These are phyloP conservation scores for Oreochromis grahami DNA, from an alignment of 2,797 vertebrate species.

Conservation along the genomic window DNA sequence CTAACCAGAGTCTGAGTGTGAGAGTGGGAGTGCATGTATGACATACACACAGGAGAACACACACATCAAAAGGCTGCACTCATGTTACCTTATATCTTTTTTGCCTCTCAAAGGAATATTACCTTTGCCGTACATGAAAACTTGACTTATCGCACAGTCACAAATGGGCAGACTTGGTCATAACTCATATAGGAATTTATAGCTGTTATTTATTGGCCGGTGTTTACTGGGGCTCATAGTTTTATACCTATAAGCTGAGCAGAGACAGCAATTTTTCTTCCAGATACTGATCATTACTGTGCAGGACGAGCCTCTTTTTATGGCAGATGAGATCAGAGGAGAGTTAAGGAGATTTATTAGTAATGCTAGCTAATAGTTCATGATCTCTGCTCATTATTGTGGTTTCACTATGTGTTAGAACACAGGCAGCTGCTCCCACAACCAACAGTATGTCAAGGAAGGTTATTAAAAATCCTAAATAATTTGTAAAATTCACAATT, in stretches of 20 bases:
- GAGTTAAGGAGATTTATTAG: constrained; percentile 49
- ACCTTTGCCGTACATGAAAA: constrained; percentile 31
- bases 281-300: constrained; percentile 30
- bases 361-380: constrained; percentile 20
- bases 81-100: constrained; percentile 35
- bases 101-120: constrained; percentile 16
- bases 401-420: background rate
- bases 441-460: background rate
- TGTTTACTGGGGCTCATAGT: constrained; percentile 13
- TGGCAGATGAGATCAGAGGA: constrained; percentile 55
- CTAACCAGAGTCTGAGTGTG: constrained; percentile 65
- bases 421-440: background rate
- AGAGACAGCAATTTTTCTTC: constrained; percentile 6
- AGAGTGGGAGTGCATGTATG: constrained; percentile 32
- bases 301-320: constrained; percentile 44
- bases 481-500: background rate
- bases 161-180: constrained; percentile 40
- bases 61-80: constrained; percentile 49
- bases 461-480: background rate
- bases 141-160: constrained; percentile 44
- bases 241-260: constrained; percentile 12
- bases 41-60: constrained; percentile 2
- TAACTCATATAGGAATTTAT: constrained; percentile 57
- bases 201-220: constrained; percentile 50
- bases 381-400: constrained; percentile 12